A percentile compares a stretch with the other conserved stretches of the same genome.
phyloP scores from a whole-genome alignment of 2,888 invertebrate species.

The Lithodes maja region DNA sequence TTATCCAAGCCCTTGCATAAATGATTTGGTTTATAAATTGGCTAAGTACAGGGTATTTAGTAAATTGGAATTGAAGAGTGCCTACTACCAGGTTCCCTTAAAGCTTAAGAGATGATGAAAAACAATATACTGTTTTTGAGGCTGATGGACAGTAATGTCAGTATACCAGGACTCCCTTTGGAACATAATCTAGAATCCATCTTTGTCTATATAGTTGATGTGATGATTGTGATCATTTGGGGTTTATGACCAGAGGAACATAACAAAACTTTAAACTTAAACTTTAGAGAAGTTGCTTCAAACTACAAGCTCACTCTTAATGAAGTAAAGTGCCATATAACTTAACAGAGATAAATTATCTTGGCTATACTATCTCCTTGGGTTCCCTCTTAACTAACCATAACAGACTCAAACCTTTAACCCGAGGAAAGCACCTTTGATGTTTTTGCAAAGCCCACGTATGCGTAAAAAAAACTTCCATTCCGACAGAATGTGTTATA shows the following conservation, averaged over 20 bases:
- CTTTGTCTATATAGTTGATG: conserved; percentile 34
- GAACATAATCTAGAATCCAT: conserved; percentile 18
- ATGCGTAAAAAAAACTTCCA: no score
- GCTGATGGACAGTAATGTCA: conserved; percentile 56
- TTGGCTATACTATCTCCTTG: conserved; percentile 4
- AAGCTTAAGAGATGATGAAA: conserved; percentile 26
- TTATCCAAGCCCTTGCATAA: conserved; percentile 70
- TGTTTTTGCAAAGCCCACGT: no score
- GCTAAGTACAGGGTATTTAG: conserved; percentile 60
- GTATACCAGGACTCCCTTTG: conserved; percentile 63
- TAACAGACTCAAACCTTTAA: conserved; percentile 12
- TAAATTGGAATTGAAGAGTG: conserved; percentile 56
- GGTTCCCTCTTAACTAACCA: conserved; percentile 19
- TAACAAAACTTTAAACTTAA: conserved; percentile 8
- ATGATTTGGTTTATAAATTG: conserved; percentile 32
- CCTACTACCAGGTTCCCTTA: conserved; percentile 56
- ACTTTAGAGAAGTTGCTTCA: conserved; percentile 15
- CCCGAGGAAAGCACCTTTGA: no score
- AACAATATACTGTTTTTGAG: conserved; percentile 63
- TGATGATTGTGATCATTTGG: neutral
- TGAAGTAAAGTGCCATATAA: conserved; percentile 4
- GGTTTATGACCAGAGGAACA: conserved; percentile 18
- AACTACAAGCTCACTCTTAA: conserved; percentile 34
- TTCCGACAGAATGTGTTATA: no score
- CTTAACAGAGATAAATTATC: conserved; percentile 5